Evolutionary conservation across 1,140 invertebrate species (phyloP), one percentile per base, ranked within the genome.

Genomic region (Caerostris extrusa): DNA sequence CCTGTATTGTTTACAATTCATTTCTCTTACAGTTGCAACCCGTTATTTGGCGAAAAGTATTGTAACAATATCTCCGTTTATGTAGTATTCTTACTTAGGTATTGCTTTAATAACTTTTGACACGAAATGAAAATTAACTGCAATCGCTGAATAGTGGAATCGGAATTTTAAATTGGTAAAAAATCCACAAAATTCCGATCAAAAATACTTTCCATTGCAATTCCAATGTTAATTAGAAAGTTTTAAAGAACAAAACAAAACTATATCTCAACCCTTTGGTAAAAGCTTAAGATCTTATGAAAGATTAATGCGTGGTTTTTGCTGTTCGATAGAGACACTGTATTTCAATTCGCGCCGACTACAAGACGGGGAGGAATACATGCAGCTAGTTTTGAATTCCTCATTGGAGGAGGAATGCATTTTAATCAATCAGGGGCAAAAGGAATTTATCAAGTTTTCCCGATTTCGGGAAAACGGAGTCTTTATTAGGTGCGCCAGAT

Each of bases 391-490:
- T 77, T 77, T 12, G 53, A 77, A 77, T 77, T 77, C 71, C 34
- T 53, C 34, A 5, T 50, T 14, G 61, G 60, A 3, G 34, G 10
- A 10, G 69, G 7, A 10, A 1, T 34, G 19, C 4, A 19, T 77
- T 77, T 77, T 77, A 77, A 77, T 77, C 71, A 77, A 77, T 77
- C 71, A 77, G 71, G 14, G 34, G 34, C 50, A 50, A 5, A 5
- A 77, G 71, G 34, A 77, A 77, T 53, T 34, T 7, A 12, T n/a
- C 61, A 14, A 0, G 61, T 67, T 67, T 67, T 67, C 61, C 61
- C n/a, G 61, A 67, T 67, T 67, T 67, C n/a, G 61, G n/a, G 61
- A 67, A 67, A 67, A 67, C 14, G 71, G 71, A 77, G 71, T 71
- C 69, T 12, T 71, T 19, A 71, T 71, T 71, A 19, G 69, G 34